Percentiles rank a stretch among this genome's conserved stretches.
These are phyloP conservation scores for Sebastolobus altivelis DNA, from an alignment of 2,797 vertebrate genomes.

Conservation along the genomic window DNA sequence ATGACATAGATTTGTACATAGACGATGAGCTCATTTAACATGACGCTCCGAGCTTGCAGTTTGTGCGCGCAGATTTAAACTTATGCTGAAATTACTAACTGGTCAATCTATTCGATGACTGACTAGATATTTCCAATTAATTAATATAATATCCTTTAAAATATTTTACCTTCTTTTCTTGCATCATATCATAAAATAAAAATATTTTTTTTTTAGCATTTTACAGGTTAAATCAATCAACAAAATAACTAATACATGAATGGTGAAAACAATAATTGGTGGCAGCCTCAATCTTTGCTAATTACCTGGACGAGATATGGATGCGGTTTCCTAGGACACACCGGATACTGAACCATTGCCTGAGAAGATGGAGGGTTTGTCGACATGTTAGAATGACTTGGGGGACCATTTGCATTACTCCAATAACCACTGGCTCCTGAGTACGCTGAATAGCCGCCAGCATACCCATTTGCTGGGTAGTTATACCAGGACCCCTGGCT, in stretches of 20 bases:
- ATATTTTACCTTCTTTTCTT: neutral
- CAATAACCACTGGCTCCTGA: constrained; percentile 86
- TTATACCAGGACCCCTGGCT: constrained; percentile 87
- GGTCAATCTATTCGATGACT: neutral
- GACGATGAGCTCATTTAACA: neutral
- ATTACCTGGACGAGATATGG: constrained; percentile 83
- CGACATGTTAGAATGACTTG: constrained; percentile 87
- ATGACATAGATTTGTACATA: neutral
- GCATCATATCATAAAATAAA: neutral
- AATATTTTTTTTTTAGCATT: neutral
- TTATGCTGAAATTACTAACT: neutral
- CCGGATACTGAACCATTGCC: constrained; percentile 89
- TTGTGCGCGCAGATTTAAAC: neutral
- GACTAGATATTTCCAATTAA: neutral
- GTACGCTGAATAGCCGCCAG: constrained; percentile 86
- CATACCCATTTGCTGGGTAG: constrained; percentile 86
- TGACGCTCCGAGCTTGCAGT: neutral
- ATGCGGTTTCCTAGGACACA: constrained; percentile 85
- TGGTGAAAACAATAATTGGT: no score
- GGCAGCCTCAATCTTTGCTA: neutral
- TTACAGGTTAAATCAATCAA: neutral
- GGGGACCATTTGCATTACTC: constrained; percentile 83
- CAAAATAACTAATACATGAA: neutral
- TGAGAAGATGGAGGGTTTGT: constrained; percentile 88
- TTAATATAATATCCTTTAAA: neutral